phyloP scores from a whole-genome alignment of 2,113 vertebrate species.

The Pseudorasbora parva region DNA sequence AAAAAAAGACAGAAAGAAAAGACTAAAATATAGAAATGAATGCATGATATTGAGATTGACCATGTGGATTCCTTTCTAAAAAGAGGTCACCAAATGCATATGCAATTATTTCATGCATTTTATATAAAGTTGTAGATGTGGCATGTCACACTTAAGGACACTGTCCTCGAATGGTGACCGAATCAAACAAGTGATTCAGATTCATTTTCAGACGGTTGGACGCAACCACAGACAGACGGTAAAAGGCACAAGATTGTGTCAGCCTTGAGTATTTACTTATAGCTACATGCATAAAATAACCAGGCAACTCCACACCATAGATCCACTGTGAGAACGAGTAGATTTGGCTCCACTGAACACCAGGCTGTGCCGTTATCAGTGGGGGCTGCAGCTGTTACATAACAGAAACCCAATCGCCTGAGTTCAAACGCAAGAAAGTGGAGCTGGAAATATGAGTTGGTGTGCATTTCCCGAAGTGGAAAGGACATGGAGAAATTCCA shows the following conservation, averaged over 20 bases:
- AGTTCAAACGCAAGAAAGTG: background rate
- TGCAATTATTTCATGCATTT: background rate
- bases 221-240: background rate
- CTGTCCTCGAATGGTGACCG: background rate
- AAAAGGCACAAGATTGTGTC: background rate
- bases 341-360: background rate
- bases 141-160: background rate
- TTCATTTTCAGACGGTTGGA: background rate
- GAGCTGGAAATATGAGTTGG: background rate
- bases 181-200: background rate
- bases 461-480: background rate
- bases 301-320: background rate
- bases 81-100: background rate
- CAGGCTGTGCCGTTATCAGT: background rate
- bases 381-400: background rate
- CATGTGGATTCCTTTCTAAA: too few relatives aligned
- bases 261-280: background rate
- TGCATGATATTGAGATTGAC: too few relatives aligned
- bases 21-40: background rate
- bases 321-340: background rate
- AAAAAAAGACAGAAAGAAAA: background rate
- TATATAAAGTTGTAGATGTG: background rate
- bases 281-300: background rate
- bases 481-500: background rate
- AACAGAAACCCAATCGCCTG: constrained; percentile 6